Evolutionary conservation across 2,113 vertebrate species (phyloP), one percentile per base, ranked within the genome.

Genomic region (Mobula hypostoma): DNA sequence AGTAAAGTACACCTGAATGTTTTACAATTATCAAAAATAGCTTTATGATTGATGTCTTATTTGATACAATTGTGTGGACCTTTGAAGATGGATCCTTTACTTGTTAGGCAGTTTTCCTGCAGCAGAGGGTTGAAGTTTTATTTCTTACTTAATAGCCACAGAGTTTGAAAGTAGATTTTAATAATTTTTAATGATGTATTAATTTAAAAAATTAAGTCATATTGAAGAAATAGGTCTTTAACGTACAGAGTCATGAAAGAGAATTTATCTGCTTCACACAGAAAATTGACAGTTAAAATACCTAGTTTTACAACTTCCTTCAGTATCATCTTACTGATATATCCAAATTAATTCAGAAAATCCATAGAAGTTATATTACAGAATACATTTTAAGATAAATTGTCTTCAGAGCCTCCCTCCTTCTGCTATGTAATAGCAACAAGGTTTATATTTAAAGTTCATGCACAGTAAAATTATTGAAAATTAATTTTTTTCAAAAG

Each of bases 141-240:
- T 88, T n/a, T 88, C 58, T 88, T 63, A 61, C 58, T 88, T 58
- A 88, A 88, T 88, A 88, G 61, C 27, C 58, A 88, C 36, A 82
- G 12, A 87, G 4, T 63, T 88, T 88, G 83, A 72, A 72, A 72
- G 21, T 72, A 12, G n/a, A 72, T 92, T 91, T 91, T 36, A 68
- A 68, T 91, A 68, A n/a, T 91, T 92, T 85, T 92, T 72, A 11
- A 92, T 48, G 68, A 92, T 40, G 40, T 15, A 36, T 92, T 72
- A 19, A 92, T 92, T 72, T 40, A 74, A 40, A 40, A n/a, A 7
- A 91, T 92, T 92, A 92, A 19, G 7, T 92, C 66, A 36, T 32
- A 74, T 40, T 27, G 19, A 92, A 92, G 7, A 72, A 11, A 70
- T 5, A 72, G 90, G 90, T 48, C 72, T 15, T 48, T 61, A 40